A percentile compares a stretch with the other conserved stretches of the same genome.
phyloP scores from a whole-genome alignment of 2,888 invertebrate genomes.

The Cylindroiulus punctatus region DNA sequence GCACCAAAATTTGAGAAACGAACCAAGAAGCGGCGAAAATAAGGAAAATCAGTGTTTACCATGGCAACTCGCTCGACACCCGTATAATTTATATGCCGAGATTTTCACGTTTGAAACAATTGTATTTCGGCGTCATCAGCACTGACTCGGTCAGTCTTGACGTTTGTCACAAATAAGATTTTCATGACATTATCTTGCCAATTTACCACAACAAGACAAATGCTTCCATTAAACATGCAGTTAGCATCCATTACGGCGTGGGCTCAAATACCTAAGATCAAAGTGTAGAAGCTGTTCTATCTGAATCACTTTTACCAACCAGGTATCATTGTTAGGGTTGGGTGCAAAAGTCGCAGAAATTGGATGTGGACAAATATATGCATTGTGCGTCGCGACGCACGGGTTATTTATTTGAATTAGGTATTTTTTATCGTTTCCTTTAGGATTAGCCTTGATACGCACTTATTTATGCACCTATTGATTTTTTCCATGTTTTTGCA shows the following conservation, averaged over 20 bases:
- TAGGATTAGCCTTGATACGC: slow-evolving; percentile 2
- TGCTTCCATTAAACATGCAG: background rate
- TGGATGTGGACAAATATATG: background rate
- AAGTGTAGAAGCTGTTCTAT: too few species aligned
- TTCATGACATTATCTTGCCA: slow-evolving; percentile 32
- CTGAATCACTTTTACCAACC: background rate
- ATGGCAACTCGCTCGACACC: background rate
- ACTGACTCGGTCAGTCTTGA: slow-evolving; percentile 14
- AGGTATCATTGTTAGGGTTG: background rate
- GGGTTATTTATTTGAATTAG: background rate
- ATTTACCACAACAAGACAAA: background rate
- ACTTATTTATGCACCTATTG: background rate
- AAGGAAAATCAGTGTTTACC: background rate
- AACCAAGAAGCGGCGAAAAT: background rate
- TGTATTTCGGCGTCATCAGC: background rate
- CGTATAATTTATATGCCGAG: background rate
- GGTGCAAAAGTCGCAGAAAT: background rate
- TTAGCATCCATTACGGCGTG: background rate
- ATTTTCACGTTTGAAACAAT: slow-evolving; percentile 9
- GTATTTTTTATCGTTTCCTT: background rate
- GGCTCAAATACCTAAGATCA: too few species aligned
- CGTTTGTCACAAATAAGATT: slow-evolving; percentile 9
- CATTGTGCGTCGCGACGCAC: background rate
- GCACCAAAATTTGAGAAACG: background rate
- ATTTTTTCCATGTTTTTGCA: slow-evolving; percentile 1